Base-by-base conservation (phyloP, 2,797 vertebrate species). In the Cyclura pinguis region DNA sequence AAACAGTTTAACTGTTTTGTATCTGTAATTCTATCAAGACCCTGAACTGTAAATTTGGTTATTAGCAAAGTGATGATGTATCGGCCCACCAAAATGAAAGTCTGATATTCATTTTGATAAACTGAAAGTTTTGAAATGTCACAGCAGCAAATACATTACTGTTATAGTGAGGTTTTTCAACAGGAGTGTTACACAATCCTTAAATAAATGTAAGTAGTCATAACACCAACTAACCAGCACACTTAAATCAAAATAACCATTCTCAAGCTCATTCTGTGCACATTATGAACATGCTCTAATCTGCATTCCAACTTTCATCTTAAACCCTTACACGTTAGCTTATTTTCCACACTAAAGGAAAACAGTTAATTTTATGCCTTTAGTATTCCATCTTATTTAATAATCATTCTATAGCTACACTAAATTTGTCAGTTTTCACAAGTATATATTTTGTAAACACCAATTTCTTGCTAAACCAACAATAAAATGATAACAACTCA, bases 21-120 rank as follows among this genome's bases (percentile, higher is more conserved):
- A 97, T 97, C 38, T 97, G 96, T 97, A 97, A 97, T 96, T 97
- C 96, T 97, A 97, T 97, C 96, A 97, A 98, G 97, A 99, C 98
- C 98, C 98, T 98, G 98, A 98, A 98, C 97, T 98, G 98, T 97
- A 98, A 97, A 98, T 99, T 99, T 99, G 98, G 98, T 99, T 98
- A 98, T 98, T 98, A 99, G 98, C 98, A 98, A 97, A 98, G 96
- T 98, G 97, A 98, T 96, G 97, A 98, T 97, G 97, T 96, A 97
- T 97, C 92, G 94, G 95, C 94, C 95, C 96, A 95, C 94, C 96
- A 96, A 97, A 96, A 96, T 96, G 95, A 97, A 95, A 96, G 90
- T 95, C 96, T 96, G 96, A 97, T 97, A 96, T 96, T 97, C 96
- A 96, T 97, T 97, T 94, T 96, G 97, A 97, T 96, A 97, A 97